Evolutionary conservation across 2,113 vertebrate species (phyloP).

Genomic region (Guaruba guarouba): DNA sequence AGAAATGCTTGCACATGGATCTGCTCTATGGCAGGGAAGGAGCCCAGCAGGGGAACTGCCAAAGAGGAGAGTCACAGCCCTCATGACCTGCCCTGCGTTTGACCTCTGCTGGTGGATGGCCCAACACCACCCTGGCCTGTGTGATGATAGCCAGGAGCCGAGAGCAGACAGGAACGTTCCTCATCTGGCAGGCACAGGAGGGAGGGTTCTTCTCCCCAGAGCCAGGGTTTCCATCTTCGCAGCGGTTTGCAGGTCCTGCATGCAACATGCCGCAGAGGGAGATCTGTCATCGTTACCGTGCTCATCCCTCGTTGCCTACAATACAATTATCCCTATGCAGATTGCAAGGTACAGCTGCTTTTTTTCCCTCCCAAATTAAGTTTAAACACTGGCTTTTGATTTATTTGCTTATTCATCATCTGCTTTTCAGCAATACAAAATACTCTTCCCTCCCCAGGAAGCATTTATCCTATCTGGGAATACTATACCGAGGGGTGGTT

Average conservation of each 20-base stretch:
- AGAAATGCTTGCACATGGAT: not conserved
- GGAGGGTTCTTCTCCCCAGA: not conserved
- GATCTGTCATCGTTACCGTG: accelerated
- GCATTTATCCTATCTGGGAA: conserved; percentile 21
- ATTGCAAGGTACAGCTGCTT: not conserved
- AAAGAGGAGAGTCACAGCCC: not conserved
- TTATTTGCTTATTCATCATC: conserved; percentile 31
- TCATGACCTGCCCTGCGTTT: not conserved
- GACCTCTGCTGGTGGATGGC: not conserved
- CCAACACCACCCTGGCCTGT: not conserved
- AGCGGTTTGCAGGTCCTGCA: not conserved
- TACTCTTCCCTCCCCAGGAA: not conserved
- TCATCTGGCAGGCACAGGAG: not conserved
- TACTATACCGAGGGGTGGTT: not conserved
- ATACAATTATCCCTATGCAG: not conserved
- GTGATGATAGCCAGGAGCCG: not conserved
- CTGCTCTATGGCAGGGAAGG: not conserved
- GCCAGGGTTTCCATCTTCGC: not conserved
- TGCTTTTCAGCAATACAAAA: conserved; percentile 16
- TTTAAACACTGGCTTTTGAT: conserved; percentile 25
- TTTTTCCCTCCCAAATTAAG: not conserved
- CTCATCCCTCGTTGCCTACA: not conserved
- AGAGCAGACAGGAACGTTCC: not conserved
- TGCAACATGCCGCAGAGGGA: not conserved
- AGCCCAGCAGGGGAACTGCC: not conserved